Conservation (phyloP, 2,797 vertebrate genomes). For the Octomys mimax region DNA sequence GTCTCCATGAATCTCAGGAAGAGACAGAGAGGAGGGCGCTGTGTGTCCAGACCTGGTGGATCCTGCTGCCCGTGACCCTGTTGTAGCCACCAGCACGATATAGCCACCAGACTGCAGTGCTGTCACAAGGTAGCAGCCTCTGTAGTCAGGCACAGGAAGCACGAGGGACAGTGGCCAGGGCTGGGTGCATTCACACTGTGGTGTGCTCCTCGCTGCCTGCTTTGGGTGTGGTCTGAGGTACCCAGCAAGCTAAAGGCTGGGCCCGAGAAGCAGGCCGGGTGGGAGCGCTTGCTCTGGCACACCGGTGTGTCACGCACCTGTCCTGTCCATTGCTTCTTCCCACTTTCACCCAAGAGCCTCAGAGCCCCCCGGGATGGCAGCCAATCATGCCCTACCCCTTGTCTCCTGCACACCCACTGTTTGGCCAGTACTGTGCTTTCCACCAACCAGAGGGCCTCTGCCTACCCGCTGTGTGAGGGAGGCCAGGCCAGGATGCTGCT, state of each 20-base stretch:
- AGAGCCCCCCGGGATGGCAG: background rate
- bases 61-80: background rate
- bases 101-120: background rate
- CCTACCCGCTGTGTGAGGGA: background rate
- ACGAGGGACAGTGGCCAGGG: background rate
- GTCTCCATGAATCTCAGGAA: background rate
- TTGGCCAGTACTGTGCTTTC: background rate
- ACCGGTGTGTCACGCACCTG: background rate
- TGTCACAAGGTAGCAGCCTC: background rate
- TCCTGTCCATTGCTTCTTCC: background rate
- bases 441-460: background rate
- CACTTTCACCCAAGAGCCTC: background rate
- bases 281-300: background rate
- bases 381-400: background rate
- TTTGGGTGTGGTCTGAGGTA: background rate
- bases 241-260: background rate
- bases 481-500: background rate
- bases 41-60: background rate
- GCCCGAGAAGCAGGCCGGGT: background rate
- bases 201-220: background rate
- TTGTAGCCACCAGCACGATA: background rate
- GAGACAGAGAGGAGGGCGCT: background rate
- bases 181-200: background rate
- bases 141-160: background rate
- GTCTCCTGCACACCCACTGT: background rate